Percentiles rank a stretch among this genome's conserved stretches.
Evolutionary conservation across 1,140 invertebrate genomes (phyloP).

Genomic region (Hylaeus volcanicus): DNA sequence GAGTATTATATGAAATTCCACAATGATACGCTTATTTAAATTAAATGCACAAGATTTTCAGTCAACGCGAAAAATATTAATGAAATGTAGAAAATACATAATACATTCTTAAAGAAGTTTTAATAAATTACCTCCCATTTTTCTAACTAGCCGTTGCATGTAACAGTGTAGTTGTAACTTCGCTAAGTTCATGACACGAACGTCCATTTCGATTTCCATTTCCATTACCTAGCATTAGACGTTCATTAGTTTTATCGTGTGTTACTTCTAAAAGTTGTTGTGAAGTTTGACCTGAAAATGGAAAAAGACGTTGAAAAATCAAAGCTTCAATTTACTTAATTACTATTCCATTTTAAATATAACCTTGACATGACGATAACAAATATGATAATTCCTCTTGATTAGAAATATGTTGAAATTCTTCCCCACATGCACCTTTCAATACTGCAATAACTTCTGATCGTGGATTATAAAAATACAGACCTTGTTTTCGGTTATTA

Average conservation of each 20-base stretch:
- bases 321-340: neutral
- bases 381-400: slow-evolving; percentile 81
- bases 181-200: slow-evolving; percentile 73
- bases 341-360: neutral
- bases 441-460: slow-evolving; percentile 82
- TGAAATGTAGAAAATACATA: neutral
- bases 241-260: slow-evolving; percentile 64
- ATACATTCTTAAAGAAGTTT: neutral
- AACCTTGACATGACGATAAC: slow-evolving; percentile 76
- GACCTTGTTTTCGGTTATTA: slow-evolving; percentile 84
- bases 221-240: slow-evolving; percentile 63
- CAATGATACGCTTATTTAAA: neutral
- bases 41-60: slow-evolving; percentile 1
- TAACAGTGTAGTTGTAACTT: slow-evolving; percentile 76
- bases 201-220: slow-evolving; percentile 72
- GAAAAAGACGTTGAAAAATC: neutral
- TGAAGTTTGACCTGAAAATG: slow-evolving; percentile 70
- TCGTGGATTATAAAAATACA: slow-evolving; percentile 83
- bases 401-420: slow-evolving; percentile 82
- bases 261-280: slow-evolving; percentile 62
- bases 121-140: slow-evolving; percentile 4
- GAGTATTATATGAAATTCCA: neutral
- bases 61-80: no score
- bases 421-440: slow-evolving; percentile 82
- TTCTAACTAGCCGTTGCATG: slow-evolving; percentile 74